Evolutionary conservation across 2,797 vertebrate genomes (phyloP).

Genomic region (Tolypeutes matacus): DNA sequence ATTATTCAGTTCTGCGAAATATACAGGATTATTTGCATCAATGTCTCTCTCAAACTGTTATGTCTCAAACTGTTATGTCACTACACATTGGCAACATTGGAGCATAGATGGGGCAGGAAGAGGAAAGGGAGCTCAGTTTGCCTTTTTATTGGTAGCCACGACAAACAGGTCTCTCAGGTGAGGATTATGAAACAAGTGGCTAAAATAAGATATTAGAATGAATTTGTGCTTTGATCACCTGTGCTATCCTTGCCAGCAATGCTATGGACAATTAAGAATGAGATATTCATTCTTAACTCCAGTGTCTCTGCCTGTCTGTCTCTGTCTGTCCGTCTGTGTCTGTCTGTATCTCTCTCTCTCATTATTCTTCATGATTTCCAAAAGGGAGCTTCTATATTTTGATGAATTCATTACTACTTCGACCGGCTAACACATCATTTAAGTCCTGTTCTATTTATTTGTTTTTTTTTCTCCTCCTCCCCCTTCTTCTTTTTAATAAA

Average conservation of each 20-base stretch:
- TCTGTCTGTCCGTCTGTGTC: not conserved
- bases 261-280: not conserved
- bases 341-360: not conserved
- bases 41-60: not conserved
- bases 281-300: not conserved
- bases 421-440: constrained; percentile 36
- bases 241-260: not conserved
- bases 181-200: not conserved
- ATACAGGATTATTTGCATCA: not conserved
- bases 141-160: not conserved
- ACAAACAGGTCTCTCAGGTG: not conserved
- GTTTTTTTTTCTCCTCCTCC: constrained; percentile 38
- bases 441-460: constrained; percentile 70
- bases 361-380: not conserved
- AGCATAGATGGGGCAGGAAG: not conserved
- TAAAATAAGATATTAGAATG: not conserved
- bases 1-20: constrained; percentile 15
- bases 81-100: not conserved
- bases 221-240: not conserved
- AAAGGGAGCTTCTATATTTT: not conserved
- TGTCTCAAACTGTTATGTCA: not conserved
- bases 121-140: not conserved
- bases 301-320: not conserved
- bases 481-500: constrained; percentile 69
- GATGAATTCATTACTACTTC: constrained; percentile 61